phyloP scores from a whole-genome alignment of 2,113 vertebrate species.

The Cettia cetti region DNA sequence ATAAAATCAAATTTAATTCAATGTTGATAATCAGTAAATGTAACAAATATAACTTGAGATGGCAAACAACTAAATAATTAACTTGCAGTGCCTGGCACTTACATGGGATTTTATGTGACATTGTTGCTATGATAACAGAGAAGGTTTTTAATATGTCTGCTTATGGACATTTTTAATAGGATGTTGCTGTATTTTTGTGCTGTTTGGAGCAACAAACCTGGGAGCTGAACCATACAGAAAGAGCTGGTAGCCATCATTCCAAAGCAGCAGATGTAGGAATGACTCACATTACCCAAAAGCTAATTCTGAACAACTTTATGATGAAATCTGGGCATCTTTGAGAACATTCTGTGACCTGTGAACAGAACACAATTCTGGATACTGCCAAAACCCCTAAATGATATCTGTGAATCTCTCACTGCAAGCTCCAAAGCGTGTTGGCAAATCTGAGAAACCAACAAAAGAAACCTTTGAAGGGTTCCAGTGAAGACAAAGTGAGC shows the following conservation, averaged over 20 bases:
- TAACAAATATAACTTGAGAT: not conserved
- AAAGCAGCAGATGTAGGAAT: not conserved
- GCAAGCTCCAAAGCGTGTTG: not conserved
- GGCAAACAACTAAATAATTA: not conserved
- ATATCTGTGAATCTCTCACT: not conserved
- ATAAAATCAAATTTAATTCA: not conserved
- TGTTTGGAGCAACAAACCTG: not conserved
- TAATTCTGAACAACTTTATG: not conserved
- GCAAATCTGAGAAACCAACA: not conserved
- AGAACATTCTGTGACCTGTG: not conserved
- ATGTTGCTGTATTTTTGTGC: not conserved
- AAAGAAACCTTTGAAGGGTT: not conserved
- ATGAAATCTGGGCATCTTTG: not conserved
- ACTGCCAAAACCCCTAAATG: not conserved
- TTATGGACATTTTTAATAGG: not conserved
- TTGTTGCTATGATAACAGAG: accelerated
- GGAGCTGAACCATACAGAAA: not conserved
- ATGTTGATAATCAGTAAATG: not conserved
- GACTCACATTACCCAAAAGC: not conserved
- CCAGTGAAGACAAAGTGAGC: not conserved
- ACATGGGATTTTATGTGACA: not conserved
- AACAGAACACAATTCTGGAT: not conserved
- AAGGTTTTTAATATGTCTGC: not conserved
- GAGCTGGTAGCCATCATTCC: not conserved
- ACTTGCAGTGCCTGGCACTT: not conserved